Conservation (phyloP, 2,888 invertebrate genomes). For the Agrilus cyanescens region DNA sequence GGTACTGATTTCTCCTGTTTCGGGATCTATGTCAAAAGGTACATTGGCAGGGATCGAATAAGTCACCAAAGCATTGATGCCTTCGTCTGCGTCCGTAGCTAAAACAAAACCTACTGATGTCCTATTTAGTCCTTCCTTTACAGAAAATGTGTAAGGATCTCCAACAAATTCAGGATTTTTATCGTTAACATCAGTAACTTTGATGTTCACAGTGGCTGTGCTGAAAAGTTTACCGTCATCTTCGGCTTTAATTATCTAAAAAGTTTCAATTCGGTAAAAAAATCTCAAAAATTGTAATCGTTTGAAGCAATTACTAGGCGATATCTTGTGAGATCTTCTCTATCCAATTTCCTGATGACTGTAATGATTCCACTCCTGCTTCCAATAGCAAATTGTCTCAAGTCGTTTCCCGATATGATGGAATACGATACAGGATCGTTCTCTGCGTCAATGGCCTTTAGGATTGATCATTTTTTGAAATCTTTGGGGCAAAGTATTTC, state of each 20-base stretch:
- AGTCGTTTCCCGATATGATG: conserved; percentile 77
- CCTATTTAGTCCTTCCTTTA: conserved; percentile 57
- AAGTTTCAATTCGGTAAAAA: conserved; percentile 8
- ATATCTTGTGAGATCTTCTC: conserved; percentile 81
- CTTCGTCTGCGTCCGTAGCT: conserved; percentile 78
- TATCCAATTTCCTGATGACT: conserved; percentile 71
- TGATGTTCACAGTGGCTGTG: conserved; percentile 76
- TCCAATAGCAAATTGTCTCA: conserved; percentile 79
- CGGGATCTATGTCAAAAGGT: conserved; percentile 68
- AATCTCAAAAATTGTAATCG: not conserved
- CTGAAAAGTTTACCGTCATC: conserved; percentile 73
- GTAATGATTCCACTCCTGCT: conserved; percentile 79
- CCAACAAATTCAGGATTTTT: conserved; percentile 82
- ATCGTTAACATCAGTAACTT: conserved; percentile 84
- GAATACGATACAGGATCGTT: conserved; percentile 77
- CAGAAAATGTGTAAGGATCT: conserved; percentile 68
- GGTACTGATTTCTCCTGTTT: conserved; percentile 68
- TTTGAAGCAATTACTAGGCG: conserved; percentile 51
- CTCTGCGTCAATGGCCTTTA: conserved; percentile 76
- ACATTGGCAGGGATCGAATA: conserved; percentile 69
- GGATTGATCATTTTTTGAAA: conserved; percentile 13
- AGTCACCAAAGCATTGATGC: conserved; percentile 67
- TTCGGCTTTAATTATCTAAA: conserved; percentile 69
- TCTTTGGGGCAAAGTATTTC: too few relatives aligned
- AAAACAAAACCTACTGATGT: conserved; percentile 67